phyloP scores from a whole-genome alignment of 2,888 invertebrate species.

The Bhutanitis thaidina region DNA sequence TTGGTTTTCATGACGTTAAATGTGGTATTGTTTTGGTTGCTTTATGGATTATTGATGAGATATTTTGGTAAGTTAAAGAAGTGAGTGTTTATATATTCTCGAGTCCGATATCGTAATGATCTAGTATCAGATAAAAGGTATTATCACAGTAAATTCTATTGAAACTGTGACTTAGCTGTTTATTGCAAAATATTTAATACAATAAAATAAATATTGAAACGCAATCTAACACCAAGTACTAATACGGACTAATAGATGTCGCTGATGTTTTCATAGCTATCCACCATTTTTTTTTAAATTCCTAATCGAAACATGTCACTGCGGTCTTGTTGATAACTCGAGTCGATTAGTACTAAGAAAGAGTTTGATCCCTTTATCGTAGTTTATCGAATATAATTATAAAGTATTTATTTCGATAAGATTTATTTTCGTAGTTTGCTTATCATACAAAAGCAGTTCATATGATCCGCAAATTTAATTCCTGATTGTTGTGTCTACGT shows the following conservation, averaged over 20 bases:
- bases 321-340: too few species aligned
- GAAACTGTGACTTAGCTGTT: too few species aligned
- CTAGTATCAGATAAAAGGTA: too few species aligned
- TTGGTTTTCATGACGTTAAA: constrained; percentile 50
- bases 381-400: constrained; percentile 19
- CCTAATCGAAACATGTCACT: too few species aligned
- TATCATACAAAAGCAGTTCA: constrained; percentile 2
- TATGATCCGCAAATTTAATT: background rate
- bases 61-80: constrained; percentile 49
- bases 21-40: constrained; percentile 47
- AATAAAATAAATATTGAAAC: too few species aligned
- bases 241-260: background rate
- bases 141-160: too few species aligned
- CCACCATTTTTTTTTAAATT: too few species aligned
- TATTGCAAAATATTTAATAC: too few species aligned
- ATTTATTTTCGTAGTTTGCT: constrained; percentile 9
- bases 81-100: too few species aligned
- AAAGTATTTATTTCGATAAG: constrained; percentile 14
- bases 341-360: too few species aligned
- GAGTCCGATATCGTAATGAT: too few species aligned
- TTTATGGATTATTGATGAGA: constrained; percentile 49
- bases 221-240: too few species aligned
- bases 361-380: background rate
- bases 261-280: background rate
- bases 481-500: constrained; percentile 1